A percentile compares a stretch with the other conserved stretches of the same genome.
These are phyloP conservation scores for Sterna hirundo DNA, from an alignment of 2,113 vertebrate species.

Conservation along the genomic window DNA sequence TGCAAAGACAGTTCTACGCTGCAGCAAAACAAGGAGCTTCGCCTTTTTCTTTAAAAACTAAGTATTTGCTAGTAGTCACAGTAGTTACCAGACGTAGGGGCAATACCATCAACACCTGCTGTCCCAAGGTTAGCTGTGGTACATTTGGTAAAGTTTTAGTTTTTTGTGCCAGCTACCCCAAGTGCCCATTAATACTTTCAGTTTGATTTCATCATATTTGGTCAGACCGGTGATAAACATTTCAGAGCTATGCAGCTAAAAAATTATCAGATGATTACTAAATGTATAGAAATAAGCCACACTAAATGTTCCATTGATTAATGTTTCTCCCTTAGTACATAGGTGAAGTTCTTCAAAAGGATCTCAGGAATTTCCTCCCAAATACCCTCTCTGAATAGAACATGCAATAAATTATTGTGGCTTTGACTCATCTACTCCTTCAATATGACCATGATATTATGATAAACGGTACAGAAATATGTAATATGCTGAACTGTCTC, in stretches of 20 bases:
- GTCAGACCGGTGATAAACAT: background rate
- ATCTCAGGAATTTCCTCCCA: conserved; percentile 18
- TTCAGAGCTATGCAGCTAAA: background rate
- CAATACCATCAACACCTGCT: background rate
- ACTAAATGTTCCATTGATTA: background rate
- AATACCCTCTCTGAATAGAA: conserved; percentile 7
- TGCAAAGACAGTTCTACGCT: background rate
- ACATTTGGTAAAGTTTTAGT: background rate
- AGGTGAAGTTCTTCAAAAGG: background rate
- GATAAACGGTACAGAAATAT: conserved; percentile 69
- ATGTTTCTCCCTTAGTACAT: background rate
- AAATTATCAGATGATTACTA: background rate
- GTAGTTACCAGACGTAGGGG: background rate
- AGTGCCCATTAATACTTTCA: background rate
- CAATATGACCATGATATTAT: conserved; percentile 35
- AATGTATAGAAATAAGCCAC: background rate
- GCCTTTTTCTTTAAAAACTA: conserved; percentile 14
- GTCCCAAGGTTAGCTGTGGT: background rate
- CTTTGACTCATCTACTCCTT: conserved; percentile 52
- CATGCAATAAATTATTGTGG: conserved; percentile 31
- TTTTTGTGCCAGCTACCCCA: background rate
- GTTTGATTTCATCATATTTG: background rate
- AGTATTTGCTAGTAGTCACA: background rate
- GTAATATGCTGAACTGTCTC: conserved; percentile 51
- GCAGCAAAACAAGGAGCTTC: background rate